Evolutionary conservation across 2,888 invertebrate genomes (phyloP).

Genomic region (Panorpa germanica): DNA sequence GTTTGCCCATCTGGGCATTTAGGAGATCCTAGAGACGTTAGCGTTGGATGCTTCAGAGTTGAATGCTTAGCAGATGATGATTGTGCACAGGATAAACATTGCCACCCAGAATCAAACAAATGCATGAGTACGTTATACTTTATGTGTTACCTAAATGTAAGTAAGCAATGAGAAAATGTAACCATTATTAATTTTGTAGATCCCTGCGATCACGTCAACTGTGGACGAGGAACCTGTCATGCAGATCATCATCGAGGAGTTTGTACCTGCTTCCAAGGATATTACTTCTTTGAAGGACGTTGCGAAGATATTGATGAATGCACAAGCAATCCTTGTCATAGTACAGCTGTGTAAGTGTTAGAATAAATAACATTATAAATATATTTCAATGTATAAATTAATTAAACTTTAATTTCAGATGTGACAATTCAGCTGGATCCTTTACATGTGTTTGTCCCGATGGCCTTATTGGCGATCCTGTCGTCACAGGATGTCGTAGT

Average conservation of each 20-base stretch:
- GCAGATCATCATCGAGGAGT: slow-evolving; percentile 48
- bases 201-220: slow-evolving; percentile 60
- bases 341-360: slow-evolving; percentile 38
- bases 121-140: slow-evolving; percentile 42
- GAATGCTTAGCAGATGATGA: slow-evolving; percentile 65
- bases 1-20: slow-evolving; percentile 63
- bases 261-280: slow-evolving; percentile 63
- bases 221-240: slow-evolving; percentile 64
- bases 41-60: slow-evolving; percentile 73
- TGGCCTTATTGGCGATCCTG: slow-evolving; percentile 62
- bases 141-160: slow-evolving; percentile 6
- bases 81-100: slow-evolving; percentile 55
- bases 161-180: too few relatives aligned
- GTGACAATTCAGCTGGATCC: slow-evolving; percentile 61
- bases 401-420: slow-evolving; percentile 23
- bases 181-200: slow-evolving; percentile 27
- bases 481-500: slow-evolving; percentile 51
- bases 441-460: slow-evolving; percentile 59
- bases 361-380: slow-evolving; percentile 3
- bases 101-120: slow-evolving; percentile 55
- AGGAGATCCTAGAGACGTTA: slow-evolving; percentile 58
- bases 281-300: slow-evolving; percentile 37
- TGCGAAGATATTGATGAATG: slow-evolving; percentile 78
- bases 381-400: slow-evolving; percentile 8
- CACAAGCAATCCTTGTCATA: slow-evolving; percentile 53